These are phyloP conservation scores for Xenopus borealis DNA, from an alignment of 2,113 vertebrate genomes.

Conservation along the genomic window DNA sequence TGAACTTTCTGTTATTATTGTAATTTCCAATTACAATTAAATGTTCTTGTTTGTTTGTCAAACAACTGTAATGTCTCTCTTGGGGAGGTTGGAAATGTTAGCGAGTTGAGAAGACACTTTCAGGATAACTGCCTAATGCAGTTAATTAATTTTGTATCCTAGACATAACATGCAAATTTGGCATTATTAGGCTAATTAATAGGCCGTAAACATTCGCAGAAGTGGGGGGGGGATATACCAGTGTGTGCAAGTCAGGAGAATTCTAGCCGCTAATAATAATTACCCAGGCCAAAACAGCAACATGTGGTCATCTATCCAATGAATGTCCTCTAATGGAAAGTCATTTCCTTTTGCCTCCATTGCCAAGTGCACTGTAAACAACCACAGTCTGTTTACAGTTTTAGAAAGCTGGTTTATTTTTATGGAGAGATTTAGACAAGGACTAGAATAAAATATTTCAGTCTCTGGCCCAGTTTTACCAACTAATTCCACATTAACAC, in stretches of 20 bases:
- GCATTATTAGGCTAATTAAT: conserved; percentile 42
- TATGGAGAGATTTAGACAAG: neutral
- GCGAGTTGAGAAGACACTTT: conserved; percentile 10
- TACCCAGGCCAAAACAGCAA: neutral
- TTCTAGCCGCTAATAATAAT: neutral
- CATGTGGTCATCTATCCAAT: neutral
- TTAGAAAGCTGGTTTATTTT: too few species aligned
- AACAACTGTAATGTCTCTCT: neutral
- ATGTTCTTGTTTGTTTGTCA: neutral
- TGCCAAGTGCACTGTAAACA: neutral
- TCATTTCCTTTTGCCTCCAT: neutral
- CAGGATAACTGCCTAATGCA: neutral
- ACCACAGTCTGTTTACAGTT: neutral
- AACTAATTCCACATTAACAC: too few species aligned
- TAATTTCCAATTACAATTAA: neutral
- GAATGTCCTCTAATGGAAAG: neutral
- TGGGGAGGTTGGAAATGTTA: conserved; percentile 17
- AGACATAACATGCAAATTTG: conserved; percentile 20
- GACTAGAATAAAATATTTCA: too few species aligned
- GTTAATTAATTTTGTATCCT: conserved; percentile 24
- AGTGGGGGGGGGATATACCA: too few species aligned
- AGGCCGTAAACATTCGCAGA: conserved; percentile 1
- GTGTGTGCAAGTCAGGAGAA: neutral
- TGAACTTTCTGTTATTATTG: neutral
- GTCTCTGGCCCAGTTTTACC: too few species aligned